Evolutionary conservation across 2,113 vertebrate species (phyloP).

Genomic region (Zosterops hypoxanthus): DNA sequence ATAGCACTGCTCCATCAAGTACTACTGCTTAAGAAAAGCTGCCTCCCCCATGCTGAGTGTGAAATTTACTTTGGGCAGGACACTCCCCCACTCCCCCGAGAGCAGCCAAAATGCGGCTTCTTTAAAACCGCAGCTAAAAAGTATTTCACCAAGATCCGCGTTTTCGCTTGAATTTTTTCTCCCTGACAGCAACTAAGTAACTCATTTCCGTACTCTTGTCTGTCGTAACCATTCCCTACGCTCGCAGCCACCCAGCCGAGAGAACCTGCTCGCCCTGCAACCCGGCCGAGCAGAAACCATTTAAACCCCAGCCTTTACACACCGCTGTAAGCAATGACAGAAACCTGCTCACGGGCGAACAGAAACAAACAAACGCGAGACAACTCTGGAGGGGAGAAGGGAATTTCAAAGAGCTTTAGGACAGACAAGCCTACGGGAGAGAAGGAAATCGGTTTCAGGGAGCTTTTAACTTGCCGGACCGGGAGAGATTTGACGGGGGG

Average conservation of each 20-base stretch:
- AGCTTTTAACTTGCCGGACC: neutral
- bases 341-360: neutral
- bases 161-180: neutral
- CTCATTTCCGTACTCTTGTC: neutral
- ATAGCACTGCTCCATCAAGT: neutral
- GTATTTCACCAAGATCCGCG: neutral
- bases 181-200: neutral
- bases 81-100: neutral
- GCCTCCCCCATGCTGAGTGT: neutral
- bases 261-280: neutral
- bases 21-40: neutral
- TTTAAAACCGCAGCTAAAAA: neutral
- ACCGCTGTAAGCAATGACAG: fast-evolving
- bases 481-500: neutral
- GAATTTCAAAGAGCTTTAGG: neutral
- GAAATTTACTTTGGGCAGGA: neutral
- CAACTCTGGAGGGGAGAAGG: neutral
- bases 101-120: neutral
- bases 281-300: neutral
- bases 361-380: neutral
- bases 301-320: too few relatives aligned
- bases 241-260: neutral
- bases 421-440: neutral
- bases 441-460: neutral
- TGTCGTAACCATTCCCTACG: neutral